phyloP scores from a whole-genome alignment of 2,888 invertebrate genomes.

The Leucozona laternaria region DNA sequence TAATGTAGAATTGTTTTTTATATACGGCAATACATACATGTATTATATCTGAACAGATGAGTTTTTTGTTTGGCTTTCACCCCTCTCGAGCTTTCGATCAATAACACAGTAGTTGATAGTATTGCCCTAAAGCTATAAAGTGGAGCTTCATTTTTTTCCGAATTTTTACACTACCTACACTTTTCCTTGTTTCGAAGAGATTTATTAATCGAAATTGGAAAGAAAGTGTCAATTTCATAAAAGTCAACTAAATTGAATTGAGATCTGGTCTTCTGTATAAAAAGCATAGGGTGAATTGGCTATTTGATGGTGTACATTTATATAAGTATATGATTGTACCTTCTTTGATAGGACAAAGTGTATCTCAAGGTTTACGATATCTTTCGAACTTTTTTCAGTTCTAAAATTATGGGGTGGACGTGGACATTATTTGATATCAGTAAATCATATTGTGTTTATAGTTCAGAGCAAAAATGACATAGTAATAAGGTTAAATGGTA shows the following conservation, averaged over 20 bases:
- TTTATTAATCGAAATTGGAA: slow-evolving; percentile 78
- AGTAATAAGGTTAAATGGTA: slow-evolving; percentile 38
- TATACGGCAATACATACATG: background rate
- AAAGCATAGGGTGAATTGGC: slow-evolving; percentile 59
- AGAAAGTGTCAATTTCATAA: slow-evolving; percentile 78
- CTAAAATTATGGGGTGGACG: slow-evolving; percentile 46
- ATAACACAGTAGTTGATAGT: slow-evolving; percentile 50
- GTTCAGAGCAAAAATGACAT: slow-evolving; percentile 14
- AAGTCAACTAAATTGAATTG: slow-evolving; percentile 73
- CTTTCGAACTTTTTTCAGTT: background rate
- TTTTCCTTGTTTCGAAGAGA: slow-evolving; percentile 42
- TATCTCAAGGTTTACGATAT: slow-evolving; percentile 20
- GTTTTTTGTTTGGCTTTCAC: slow-evolving; percentile 33
- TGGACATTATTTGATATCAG: slow-evolving; percentile 35
- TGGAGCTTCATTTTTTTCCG: slow-evolving; percentile 41
- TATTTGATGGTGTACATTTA: background rate
- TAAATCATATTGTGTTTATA: slow-evolving; percentile 63
- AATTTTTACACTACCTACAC: slow-evolving; percentile 47
- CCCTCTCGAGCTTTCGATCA: slow-evolving; percentile 34
- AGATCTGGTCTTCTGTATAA: slow-evolving; percentile 19
- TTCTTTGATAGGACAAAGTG: slow-evolving; percentile 14
- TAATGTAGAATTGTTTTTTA: slow-evolving; percentile 40
- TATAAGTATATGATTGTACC: background rate
- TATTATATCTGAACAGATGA: slow-evolving; percentile 61
- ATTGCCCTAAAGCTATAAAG: slow-evolving; percentile 61